Conservation (phyloP, 2,888 invertebrate species). For the Idaea dimidiata region DNA sequence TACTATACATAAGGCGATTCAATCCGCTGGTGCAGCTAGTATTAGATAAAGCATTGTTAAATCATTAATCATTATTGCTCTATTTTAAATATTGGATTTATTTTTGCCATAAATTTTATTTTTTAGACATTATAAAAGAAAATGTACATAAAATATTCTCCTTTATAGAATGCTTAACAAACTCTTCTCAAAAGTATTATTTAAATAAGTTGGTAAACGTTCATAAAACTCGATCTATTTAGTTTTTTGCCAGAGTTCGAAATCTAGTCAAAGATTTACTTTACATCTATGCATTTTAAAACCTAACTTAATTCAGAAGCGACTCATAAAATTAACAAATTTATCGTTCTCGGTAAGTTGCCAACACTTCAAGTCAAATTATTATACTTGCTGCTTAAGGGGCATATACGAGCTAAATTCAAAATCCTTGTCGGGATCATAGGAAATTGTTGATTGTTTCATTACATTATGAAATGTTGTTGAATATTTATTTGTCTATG, state of each 20-base stretch:
- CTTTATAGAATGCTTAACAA: neutral
- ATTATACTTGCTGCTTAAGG: slow-evolving; percentile 15
- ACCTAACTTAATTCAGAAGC: neutral
- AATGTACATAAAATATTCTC: neutral
- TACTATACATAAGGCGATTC: no score
- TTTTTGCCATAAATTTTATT: no score
- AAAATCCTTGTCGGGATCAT: no score
- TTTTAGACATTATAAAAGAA: neutral
- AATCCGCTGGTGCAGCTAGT: no score
- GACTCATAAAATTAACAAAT: slow-evolving; percentile 14
- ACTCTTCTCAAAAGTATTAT: neutral
- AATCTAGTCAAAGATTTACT: neutral
- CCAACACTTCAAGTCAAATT: slow-evolving; percentile 23
- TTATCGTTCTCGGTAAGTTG: slow-evolving; percentile 17
- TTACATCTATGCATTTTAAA: neutral
- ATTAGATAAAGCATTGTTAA: no score
- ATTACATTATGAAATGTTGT: no score
- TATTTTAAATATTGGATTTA: no score
- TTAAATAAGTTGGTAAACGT: neutral
- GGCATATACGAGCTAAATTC: no score
- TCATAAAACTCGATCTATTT: neutral
- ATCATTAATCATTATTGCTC: no score
- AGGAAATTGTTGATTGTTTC: no score
- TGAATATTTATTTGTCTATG: no score
- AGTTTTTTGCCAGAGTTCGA: neutral